phyloP scores from a whole-genome alignment of 2,797 vertebrate genomes.

The Enteromius fasciolatus region DNA sequence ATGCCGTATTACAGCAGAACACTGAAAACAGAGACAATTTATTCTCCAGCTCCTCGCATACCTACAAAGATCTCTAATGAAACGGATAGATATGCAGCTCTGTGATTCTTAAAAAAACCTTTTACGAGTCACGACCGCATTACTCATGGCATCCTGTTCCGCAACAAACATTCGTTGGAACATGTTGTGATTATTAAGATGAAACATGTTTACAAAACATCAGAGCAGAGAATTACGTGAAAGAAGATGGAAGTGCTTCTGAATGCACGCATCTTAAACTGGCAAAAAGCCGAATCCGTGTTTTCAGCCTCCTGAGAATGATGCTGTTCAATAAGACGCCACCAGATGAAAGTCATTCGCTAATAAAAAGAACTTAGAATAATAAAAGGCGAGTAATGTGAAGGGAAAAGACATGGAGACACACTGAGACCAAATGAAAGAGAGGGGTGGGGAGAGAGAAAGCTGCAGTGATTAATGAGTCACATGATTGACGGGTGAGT shows the following conservation, averaged over 20 bases:
- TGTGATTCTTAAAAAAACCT: background rate
- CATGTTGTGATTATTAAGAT: background rate
- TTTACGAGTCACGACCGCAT: background rate
- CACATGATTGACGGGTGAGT: constrained; percentile 86
- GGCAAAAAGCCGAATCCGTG: constrained; percentile 40
- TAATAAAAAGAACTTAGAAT: constrained; percentile 53
- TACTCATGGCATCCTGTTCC: constrained; percentile 14
- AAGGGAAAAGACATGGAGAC: constrained; percentile 59
- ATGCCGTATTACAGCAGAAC: constrained; percentile 6
- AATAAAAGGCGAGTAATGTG: constrained; percentile 61
- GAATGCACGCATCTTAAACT: constrained; percentile 31
- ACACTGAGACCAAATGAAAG: constrained; percentile 53
- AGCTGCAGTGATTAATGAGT: constrained; percentile 87
- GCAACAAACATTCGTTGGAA: constrained; percentile 1
- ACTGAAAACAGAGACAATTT: constrained; percentile 15
- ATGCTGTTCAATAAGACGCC: constrained; percentile 46
- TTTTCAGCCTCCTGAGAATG: constrained; percentile 45
- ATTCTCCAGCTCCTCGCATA: background rate
- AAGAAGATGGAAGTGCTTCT: constrained; percentile 1
- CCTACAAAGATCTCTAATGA: constrained; percentile 14
- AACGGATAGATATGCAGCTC: background rate
- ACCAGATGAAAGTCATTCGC: constrained; percentile 55
- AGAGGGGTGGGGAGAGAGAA: constrained; percentile 58
- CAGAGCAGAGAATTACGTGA: constrained; percentile 2
- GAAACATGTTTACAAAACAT: constrained; percentile 18